phyloP scores from a whole-genome alignment of 2,888 invertebrate genomes.

The Stratiomys singularior region DNA sequence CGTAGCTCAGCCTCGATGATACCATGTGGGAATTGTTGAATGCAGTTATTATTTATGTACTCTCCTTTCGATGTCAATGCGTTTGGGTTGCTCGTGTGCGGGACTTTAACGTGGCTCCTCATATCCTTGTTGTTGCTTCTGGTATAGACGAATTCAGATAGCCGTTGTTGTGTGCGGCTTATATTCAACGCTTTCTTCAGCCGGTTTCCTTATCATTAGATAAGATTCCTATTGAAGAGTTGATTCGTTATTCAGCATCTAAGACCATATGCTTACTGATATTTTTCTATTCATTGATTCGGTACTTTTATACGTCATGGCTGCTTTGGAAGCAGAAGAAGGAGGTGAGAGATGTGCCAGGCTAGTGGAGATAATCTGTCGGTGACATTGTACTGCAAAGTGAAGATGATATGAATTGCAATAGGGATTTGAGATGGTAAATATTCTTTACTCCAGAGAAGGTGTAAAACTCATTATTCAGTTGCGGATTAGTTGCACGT shows the following conservation, averaged over 20 bases:
- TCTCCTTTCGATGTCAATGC: slow-evolving; percentile 42
- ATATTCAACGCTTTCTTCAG: slow-evolving; percentile 26
- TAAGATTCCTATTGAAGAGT: slow-evolving; percentile 31
- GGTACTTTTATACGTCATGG: slow-evolving; percentile 11
- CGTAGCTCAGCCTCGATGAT: neutral
- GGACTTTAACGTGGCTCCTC: neutral
- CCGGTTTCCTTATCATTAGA: slow-evolving; percentile 42
- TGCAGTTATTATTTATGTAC: slow-evolving; percentile 51
- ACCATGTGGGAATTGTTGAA: slow-evolving; percentile 50
- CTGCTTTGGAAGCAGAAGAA: neutral
- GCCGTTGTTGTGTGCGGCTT: neutral
- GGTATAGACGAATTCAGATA: neutral
- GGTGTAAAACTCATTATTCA: slow-evolving; percentile 44
- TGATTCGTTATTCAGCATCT: neutral
- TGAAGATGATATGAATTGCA: slow-evolving; percentile 1
- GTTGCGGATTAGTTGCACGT: slow-evolving; percentile 39
- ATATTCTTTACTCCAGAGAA: neutral
- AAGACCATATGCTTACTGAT: slow-evolving; percentile 4
- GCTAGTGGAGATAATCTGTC: slow-evolving; percentile 16
- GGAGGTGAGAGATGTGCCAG: no score
- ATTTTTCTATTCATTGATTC: slow-evolving; percentile 14
- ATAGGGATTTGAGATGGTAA: slow-evolving; percentile 22
- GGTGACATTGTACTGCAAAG: slow-evolving; percentile 32
- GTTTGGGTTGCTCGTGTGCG: neutral
- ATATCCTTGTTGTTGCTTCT: slow-evolving; percentile 4